phyloP scores from a whole-genome alignment of 2,113 vertebrate genomes.

The Myrmophylax atrothorax region DNA sequence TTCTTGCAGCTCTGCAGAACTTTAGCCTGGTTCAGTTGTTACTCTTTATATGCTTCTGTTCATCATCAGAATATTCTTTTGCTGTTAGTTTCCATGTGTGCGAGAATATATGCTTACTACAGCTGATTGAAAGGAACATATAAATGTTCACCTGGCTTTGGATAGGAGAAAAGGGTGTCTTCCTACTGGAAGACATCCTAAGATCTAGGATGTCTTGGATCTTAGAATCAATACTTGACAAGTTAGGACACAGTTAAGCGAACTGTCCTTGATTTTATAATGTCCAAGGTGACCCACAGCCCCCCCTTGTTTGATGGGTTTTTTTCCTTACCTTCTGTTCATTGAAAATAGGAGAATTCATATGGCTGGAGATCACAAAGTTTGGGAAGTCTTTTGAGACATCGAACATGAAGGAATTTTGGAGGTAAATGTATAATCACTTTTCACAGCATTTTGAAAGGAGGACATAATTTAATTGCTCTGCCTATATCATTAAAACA shows the following conservation, averaged over 20 bases:
- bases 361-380: not conserved
- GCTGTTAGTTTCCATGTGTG: not conserved
- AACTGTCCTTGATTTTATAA: not conserved
- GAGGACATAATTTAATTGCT: not conserved
- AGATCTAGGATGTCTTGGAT: not conserved
- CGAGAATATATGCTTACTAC: not conserved
- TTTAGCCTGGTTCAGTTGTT: not conserved
- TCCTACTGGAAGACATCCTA: not conserved
- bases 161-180: not conserved
- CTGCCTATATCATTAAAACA: not conserved
- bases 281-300: not conserved
- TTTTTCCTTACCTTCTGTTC: not conserved
- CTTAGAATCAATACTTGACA: not conserved
- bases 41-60: not conserved
- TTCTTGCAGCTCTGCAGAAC: not conserved
- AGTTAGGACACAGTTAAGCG: not conserved
- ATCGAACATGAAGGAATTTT: not conserved
- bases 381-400: not conserved
- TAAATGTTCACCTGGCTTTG: not conserved
- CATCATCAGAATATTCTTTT: not conserved
- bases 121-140: not conserved
- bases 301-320: accelerated
- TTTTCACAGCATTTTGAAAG: not conserved
- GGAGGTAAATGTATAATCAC: not conserved
- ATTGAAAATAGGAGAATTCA: not conserved